phyloP scores from a whole-genome alignment of 2,113 vertebrate genomes.

The Bos indicus region DNA sequence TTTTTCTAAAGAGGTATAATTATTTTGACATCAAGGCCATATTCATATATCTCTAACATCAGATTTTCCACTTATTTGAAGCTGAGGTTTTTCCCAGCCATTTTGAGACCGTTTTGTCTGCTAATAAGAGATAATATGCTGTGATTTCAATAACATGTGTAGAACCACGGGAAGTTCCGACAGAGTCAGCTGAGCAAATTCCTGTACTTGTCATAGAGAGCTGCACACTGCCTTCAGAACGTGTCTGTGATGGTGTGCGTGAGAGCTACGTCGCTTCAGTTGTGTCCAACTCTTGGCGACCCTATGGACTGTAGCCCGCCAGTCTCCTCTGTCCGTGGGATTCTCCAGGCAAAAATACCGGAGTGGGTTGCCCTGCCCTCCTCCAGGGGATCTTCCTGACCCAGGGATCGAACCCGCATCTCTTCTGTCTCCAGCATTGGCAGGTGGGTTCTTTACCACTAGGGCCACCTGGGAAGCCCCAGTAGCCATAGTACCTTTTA shows the following conservation, averaged over 20 bases:
- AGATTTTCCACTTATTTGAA: neutral
- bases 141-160: neutral
- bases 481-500: neutral
- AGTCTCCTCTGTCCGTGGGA: neutral
- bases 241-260: neutral
- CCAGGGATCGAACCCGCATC: neutral
- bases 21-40: neutral
- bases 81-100: neutral
- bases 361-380: neutral
- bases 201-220: neutral
- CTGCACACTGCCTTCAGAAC: neutral
- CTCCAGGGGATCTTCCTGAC: neutral
- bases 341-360: neutral
- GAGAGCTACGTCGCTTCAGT: neutral
- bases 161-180: neutral
- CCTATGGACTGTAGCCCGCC: neutral
- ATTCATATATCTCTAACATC: constrained; percentile 13
- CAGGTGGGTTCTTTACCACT: neutral
- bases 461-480: neutral
- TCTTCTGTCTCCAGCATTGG: neutral
- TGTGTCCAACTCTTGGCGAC: neutral
- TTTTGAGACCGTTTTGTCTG: constrained; percentile 4
- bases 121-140: neutral
- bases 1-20: neutral
- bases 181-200: neutral